These are phyloP conservation scores for Pogonocherus hispidulus DNA, from an alignment of 2,888 invertebrate genomes.

Conservation along the genomic window DNA sequence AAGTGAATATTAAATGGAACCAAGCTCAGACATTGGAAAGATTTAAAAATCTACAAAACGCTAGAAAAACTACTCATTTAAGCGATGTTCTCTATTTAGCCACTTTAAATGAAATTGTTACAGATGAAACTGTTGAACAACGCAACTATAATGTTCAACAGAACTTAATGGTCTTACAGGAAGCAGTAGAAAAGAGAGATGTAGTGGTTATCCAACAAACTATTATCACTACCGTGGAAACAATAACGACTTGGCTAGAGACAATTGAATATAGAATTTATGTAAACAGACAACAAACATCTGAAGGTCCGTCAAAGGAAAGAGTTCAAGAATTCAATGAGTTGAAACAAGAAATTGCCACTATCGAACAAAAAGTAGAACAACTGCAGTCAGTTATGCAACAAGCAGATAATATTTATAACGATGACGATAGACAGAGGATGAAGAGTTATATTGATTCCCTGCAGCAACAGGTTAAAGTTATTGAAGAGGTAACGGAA, in stretches of 20 bases:
- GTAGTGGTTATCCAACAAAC: slow-evolving; percentile 76
- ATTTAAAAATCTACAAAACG: slow-evolving; percentile 72
- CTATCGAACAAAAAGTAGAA: slow-evolving; percentile 77
- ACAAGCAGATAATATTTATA: slow-evolving; percentile 69
- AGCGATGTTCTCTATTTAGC: slow-evolving; percentile 76
- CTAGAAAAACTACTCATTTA: slow-evolving; percentile 72
- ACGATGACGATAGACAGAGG: slow-evolving; percentile 67
- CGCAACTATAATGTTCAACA: slow-evolving; percentile 74
- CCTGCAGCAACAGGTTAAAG: slow-evolving; percentile 77
- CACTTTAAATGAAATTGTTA: slow-evolving; percentile 72
- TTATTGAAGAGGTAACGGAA: slow-evolving; percentile 78
- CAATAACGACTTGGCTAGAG: slow-evolving; percentile 87
- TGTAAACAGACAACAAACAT: slow-evolving; percentile 72
- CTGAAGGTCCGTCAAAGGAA: slow-evolving; percentile 74
- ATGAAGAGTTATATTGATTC: slow-evolving; percentile 74
- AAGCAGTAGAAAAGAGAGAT: slow-evolving; percentile 74
- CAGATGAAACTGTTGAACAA: slow-evolving; percentile 72
- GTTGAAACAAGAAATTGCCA: slow-evolving; percentile 76
- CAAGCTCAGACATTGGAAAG: slow-evolving; percentile 72
- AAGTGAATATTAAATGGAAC: slow-evolving; percentile 69
- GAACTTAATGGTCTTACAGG: slow-evolving; percentile 73
- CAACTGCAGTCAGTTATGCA: slow-evolving; percentile 75
- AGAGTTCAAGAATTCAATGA: slow-evolving; percentile 75
- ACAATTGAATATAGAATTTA: slow-evolving; percentile 86
- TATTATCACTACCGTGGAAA: slow-evolving; percentile 82